phyloP scores from a whole-genome alignment of 2,888 invertebrate genomes.

The Drosophila kokeensis region DNA sequence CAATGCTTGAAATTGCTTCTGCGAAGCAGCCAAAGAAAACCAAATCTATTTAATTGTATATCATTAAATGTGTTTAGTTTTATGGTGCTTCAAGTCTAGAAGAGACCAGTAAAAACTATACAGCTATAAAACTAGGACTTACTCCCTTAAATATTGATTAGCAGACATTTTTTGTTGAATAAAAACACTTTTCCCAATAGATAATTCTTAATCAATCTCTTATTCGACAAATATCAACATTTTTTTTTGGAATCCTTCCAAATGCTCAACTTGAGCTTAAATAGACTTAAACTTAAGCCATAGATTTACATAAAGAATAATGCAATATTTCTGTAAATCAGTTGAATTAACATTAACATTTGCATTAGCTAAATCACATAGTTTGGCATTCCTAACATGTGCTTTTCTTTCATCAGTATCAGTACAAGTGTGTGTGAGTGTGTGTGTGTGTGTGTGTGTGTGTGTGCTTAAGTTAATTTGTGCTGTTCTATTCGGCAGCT shows the following conservation, averaged over 20 bases:
- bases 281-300: not conserved
- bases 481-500: conserved; percentile 4
- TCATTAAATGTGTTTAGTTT: not conserved
- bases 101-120: not conserved
- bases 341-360: not conserved
- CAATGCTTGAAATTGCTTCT: not conserved
- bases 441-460: not conserved
- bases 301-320: not conserved
- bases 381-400: not conserved
- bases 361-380: not conserved
- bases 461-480: conserved; percentile 1
- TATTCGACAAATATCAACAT: not conserved
- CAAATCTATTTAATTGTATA: not conserved
- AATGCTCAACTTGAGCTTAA: no score
- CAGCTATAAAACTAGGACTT: not conserved
- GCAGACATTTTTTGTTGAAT: not conserved
- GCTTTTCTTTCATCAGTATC: not conserved
- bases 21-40: not conserved
- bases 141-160: not conserved
- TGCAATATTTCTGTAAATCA: not conserved
- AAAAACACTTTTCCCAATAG: not conserved
- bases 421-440: no score
- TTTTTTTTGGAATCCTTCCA: not conserved
- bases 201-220: not conserved
- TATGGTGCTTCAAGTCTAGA: not conserved